Percentiles rank a stretch among this genome's conserved stretches.
Evolutionary conservation across 2,797 vertebrate species (phyloP).

Genomic region (Avahi laniger): DNA sequence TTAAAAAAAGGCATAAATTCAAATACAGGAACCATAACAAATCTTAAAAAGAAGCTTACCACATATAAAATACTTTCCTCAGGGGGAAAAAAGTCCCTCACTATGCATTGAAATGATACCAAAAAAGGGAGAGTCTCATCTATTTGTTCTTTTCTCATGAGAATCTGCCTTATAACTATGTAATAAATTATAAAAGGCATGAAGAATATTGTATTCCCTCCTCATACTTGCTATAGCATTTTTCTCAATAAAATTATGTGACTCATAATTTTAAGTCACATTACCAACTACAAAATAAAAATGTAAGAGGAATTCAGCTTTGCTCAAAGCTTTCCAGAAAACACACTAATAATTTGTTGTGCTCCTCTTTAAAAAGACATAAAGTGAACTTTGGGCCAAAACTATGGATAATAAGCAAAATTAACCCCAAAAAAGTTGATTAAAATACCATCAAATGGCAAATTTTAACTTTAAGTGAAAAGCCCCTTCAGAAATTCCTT

Average conservation of each 20-base stretch:
- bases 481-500: neutral
- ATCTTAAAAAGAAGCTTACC: neutral
- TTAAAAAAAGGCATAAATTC: neutral
- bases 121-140: neutral
- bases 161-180: neutral
- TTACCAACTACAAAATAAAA: neutral
- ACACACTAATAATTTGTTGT: neutral
- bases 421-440: neutral
- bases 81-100: neutral
- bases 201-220: slow-evolving; percentile 27
- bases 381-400: neutral
- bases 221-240: neutral
- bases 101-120: neutral
- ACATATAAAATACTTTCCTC: neutral
- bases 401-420: neutral
- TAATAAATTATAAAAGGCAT: slow-evolving; percentile 13
- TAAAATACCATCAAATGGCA: neutral
- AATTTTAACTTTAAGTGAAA: neutral
- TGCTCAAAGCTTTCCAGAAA: neutral
- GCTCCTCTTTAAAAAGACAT: neutral
- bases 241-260: slow-evolving; percentile 38
- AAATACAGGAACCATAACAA: neutral
- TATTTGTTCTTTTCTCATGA: slow-evolving; percentile 6
- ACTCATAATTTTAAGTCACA: neutral
- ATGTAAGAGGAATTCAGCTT: neutral